These are phyloP conservation scores for Diorhabda elongata DNA, from an alignment of 1,140 invertebrate genomes.

Conservation along the genomic window DNA sequence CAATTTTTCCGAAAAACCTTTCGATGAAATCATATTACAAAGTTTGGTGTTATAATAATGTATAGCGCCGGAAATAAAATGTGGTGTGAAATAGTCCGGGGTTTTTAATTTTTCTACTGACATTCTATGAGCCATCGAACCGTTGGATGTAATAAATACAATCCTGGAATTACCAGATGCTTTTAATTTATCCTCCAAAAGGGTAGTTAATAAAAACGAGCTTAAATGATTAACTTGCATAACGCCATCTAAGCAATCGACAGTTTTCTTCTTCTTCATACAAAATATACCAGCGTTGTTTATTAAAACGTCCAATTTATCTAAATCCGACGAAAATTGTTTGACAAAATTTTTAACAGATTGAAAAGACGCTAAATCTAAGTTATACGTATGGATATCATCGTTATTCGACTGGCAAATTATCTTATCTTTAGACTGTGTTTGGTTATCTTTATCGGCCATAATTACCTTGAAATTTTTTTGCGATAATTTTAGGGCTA, in stretches of 20 bases:
- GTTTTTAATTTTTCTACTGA: slow-evolving; percentile 26
- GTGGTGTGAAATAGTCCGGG: slow-evolving; percentile 18
- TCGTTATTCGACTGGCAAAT: slow-evolving; percentile 35
- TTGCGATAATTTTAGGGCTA: slow-evolving; percentile 71
- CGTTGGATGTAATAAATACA: slow-evolving; percentile 36
- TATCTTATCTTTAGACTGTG: slow-evolving; percentile 55
- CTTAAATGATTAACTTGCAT: slow-evolving; percentile 64
- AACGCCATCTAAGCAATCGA: slow-evolving; percentile 57
- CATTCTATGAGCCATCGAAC: slow-evolving; percentile 30
- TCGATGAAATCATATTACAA: slow-evolving; percentile 39
- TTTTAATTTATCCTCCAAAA: slow-evolving; percentile 52
- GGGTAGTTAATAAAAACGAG: slow-evolving; percentile 61
- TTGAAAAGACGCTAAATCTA: slow-evolving; percentile 52
- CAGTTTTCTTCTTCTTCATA: slow-evolving; percentile 46
- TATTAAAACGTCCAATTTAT: slow-evolving; percentile 60
- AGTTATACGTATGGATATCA: slow-evolving; percentile 22
- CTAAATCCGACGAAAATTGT: slow-evolving; percentile 49
- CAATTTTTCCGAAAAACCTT: slow-evolving; percentile 36
- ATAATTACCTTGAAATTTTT: slow-evolving; percentile 79
- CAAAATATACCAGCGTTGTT: slow-evolving; percentile 60
- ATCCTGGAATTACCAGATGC: slow-evolving; percentile 34
- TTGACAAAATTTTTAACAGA: slow-evolving; percentile 53
- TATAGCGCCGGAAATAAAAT: slow-evolving; percentile 17
- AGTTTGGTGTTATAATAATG: slow-evolving; percentile 43
- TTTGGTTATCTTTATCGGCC: slow-evolving; percentile 77